Evolutionary conservation across 2,797 vertebrate genomes (phyloP).

Genomic region (Coreius guichenoti): DNA sequence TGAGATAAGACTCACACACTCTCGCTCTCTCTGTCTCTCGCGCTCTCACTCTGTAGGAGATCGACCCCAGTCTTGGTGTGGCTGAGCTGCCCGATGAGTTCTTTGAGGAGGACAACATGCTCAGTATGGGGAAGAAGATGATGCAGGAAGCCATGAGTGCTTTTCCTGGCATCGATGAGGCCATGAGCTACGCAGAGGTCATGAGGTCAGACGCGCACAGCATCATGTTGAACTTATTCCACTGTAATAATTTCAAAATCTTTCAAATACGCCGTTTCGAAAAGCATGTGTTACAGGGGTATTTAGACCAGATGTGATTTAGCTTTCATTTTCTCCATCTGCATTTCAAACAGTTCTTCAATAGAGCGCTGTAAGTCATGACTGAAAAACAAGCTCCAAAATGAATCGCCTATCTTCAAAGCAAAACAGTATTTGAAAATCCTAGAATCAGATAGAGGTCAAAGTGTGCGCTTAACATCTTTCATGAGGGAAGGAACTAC

Average conservation of each 20-base stretch:
- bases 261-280: not conserved
- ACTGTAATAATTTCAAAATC: not conserved
- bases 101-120: constrained; percentile 96
- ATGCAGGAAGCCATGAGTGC: constrained; percentile 98
- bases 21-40: too few species aligned
- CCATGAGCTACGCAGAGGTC: constrained; percentile 96
- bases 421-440: not conserved
- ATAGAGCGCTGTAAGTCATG: not conserved
- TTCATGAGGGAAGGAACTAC: not conserved
- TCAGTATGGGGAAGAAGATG: constrained; percentile 98
- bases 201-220: constrained; percentile 81
- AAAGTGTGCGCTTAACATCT: not conserved
- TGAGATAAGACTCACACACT: not conserved
- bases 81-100: constrained; percentile 95
- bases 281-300: not conserved
- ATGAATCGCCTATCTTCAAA: not conserved
- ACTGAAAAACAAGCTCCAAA: not conserved
- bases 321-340: not conserved
- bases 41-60: constrained; percentile 80
- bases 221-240: not conserved
- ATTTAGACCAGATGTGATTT: not conserved
- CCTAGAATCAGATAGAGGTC: not conserved
- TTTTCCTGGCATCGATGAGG: constrained; percentile 93
- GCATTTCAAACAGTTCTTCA: constrained; percentile 19
- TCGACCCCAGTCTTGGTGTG: constrained; percentile 93